Base-by-base conservation (phyloP, 2,797 vertebrate genomes). In the Limnodromus scolopaceus region DNA sequence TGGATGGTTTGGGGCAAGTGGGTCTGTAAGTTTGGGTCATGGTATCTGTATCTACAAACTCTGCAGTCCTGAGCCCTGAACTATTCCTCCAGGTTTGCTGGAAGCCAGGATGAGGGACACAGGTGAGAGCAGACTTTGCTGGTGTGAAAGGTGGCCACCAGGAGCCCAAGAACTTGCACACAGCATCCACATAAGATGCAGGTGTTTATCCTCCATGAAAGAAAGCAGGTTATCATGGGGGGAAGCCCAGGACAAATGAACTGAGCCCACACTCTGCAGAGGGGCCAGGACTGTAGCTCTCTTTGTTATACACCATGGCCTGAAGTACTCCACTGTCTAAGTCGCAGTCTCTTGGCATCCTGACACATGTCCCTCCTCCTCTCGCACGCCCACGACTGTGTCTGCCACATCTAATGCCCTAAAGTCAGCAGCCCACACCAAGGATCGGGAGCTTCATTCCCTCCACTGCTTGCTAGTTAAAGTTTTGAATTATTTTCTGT, bases 311-410 rank as follows among this genome's bases (percentile, higher is more conserved):
- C 18, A n/a, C 20, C 7, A 1, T 9, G 13, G 51, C 66, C 43
- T 45, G 20, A 70, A 76, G 46, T 8, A 23, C 34, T 60, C 19
- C 25, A 41, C 46, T 65, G 54, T 27, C 4, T 5, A 23, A 76
- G n/a, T 28, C 55, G 71, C 89, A 23, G 36, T 22, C 78, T 61
- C 69, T 60, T 5, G 1, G 53, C 64, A 49, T 25, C 28, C 25
- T 38, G 65, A 19, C 1, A 2, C 0, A 0, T 1, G 4, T 70
- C 58, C 69, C 36, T 89, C 54, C 63, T 81, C 51, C 39, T 53
- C 36, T 75, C 0, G 0, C 43, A 74, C 0, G 0, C 39, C 78
- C 9, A 36, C 2, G 0, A 24, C 72, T 0, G 0, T 32, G 51
- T 30, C 71, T 84, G 61, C 61, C 91, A 65, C 25, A 8, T 28